Conservation (phyloP, 2,113 vertebrate species). For the Vombatus ursinus region DNA sequence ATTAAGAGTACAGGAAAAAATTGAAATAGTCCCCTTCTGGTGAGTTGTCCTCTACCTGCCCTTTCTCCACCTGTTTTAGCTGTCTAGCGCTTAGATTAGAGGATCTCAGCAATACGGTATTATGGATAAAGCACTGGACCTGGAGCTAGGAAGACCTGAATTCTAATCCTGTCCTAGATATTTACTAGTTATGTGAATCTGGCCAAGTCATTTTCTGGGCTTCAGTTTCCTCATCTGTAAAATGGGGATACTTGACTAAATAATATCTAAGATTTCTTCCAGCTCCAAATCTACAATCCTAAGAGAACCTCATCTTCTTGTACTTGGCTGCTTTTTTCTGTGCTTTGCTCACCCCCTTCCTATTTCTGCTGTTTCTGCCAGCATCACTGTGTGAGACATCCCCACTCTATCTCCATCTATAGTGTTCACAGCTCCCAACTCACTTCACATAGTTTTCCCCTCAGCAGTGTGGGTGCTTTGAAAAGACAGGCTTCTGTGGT, state of each 20-base stretch:
- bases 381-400: neutral
- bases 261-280: neutral
- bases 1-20: neutral
- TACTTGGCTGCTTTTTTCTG: neutral
- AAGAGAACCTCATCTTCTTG: neutral
- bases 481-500: neutral
- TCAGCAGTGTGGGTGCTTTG: neutral
- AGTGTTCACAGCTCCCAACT: neutral
- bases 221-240: neutral
- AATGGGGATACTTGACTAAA: neutral
- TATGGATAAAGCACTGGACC: neutral
- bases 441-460: neutral
- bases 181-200: neutral
- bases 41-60: neutral
- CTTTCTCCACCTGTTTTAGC: neutral
- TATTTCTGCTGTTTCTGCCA: neutral
- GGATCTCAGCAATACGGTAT: neutral
- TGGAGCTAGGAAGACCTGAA: neutral
- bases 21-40: neutral
- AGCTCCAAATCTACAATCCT: neutral
- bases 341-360: neutral
- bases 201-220: neutral
- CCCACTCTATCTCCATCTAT: neutral
- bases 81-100: neutral
- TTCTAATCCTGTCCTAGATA: neutral